Evolutionary conservation across 2,888 invertebrate species (phyloP).

Genomic region (Aplocera efformata): DNA sequence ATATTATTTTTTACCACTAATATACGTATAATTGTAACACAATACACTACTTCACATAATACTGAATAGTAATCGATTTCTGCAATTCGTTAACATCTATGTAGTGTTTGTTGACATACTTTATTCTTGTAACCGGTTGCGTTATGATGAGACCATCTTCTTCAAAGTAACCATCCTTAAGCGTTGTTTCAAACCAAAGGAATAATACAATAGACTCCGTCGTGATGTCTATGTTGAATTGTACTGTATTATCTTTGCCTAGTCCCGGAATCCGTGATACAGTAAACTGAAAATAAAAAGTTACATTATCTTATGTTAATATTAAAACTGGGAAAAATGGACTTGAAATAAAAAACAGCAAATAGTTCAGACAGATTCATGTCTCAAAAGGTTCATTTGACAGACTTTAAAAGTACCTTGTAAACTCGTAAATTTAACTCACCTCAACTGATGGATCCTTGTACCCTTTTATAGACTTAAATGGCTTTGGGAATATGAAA

Average conservation of each 20-base stretch:
- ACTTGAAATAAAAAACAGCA: too few species aligned
- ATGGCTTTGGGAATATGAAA: constrained; percentile 82
- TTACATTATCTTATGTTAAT: neutral
- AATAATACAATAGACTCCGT: constrained; percentile 82
- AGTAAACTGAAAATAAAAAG: constrained; percentile 39
- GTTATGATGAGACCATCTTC: constrained; percentile 87
- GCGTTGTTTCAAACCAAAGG: constrained; percentile 83
- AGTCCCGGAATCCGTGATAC: constrained; percentile 34
- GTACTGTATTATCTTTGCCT: constrained; percentile 21
- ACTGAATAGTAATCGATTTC: constrained; percentile 52
- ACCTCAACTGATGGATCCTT: constrained; percentile 80
- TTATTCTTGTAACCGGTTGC: constrained; percentile 35
- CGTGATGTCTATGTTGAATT: constrained; percentile 46
- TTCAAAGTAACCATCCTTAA: constrained; percentile 82
- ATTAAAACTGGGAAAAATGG: too few species aligned
- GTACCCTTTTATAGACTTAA: constrained; percentile 78
- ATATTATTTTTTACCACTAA: too few species aligned
- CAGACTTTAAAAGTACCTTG: constrained; percentile 2
- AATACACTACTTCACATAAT: constrained; percentile 37
- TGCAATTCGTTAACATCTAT: constrained; percentile 41
- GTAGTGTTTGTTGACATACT: constrained; percentile 36
- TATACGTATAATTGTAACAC: neutral
- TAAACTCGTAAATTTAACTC: too few species aligned
- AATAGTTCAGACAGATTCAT: too few species aligned
- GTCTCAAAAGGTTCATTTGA: neutral